phyloP scores from a whole-genome alignment of 2,113 vertebrate genomes.

The Laticauda laticaudata region DNA sequence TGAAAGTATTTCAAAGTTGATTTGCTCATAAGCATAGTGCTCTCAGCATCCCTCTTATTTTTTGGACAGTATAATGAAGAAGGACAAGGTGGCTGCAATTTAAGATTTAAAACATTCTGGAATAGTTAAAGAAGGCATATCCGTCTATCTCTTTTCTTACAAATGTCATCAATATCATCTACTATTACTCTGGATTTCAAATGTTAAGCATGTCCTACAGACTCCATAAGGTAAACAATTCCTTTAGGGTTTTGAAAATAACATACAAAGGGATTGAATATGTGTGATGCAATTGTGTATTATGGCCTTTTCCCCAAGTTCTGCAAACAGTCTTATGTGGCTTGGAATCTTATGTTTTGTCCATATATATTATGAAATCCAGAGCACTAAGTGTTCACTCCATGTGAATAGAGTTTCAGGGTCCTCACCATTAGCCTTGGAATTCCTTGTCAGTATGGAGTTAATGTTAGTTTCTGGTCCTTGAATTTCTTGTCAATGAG shows the following conservation, averaged over 20 bases:
- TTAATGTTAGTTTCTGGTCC: neutral
- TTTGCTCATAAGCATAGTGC: neutral
- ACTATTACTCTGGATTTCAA: neutral
- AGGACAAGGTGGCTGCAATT: neutral
- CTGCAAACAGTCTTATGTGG: neutral
- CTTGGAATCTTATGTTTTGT: neutral
- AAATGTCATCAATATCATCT: neutral
- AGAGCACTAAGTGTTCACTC: neutral
- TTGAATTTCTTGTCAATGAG: neutral
- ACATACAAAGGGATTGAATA: neutral
- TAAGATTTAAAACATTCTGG: neutral
- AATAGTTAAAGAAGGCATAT: neutral
- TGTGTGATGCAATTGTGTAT: neutral
- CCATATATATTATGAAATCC: neutral
- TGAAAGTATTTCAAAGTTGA: neutral
- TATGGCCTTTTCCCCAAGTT: neutral
- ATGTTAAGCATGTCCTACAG: neutral
- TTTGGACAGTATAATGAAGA: neutral
- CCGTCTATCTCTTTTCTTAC: neutral
- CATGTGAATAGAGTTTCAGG: neutral
- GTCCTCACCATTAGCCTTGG: neutral
- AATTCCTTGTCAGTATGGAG: neutral
- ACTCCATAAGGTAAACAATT: neutral
- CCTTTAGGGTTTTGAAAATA: neutral
- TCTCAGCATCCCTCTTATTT: neutral